A percentile compares a stretch with the other conserved stretches of the same genome.
Evolutionary conservation across 1,140 invertebrate species (phyloP).

Genomic region (Drosophila micromelanica): DNA sequence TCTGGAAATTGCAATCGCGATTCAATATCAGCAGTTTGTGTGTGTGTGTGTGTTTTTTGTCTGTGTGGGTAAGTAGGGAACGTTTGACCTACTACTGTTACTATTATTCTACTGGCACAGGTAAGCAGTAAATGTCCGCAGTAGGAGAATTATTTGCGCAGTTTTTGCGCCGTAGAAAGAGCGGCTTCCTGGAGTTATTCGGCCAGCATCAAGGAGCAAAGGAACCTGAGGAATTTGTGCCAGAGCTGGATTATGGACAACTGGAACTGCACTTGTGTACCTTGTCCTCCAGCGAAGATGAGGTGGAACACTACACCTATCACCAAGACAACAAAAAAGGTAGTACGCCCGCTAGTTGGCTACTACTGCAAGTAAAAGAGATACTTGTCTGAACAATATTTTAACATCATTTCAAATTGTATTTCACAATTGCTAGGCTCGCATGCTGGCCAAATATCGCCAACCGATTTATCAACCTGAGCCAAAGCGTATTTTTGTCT

Average conservation of each 20-base stretch:
- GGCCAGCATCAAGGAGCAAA: neutral
- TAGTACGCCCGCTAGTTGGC: constrained; percentile 4
- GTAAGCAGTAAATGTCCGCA: neutral
- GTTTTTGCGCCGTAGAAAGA: constrained; percentile 10
- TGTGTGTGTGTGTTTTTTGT: neutral
- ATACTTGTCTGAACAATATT: neutral
- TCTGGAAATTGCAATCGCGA: neutral
- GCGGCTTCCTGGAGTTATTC: constrained; percentile 2
- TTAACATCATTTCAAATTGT: constrained; percentile 4
- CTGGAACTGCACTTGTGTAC: neutral
- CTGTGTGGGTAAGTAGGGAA: neutral
- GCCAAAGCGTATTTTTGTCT: neutral
- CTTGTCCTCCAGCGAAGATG: constrained; percentile 1
- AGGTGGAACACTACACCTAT: neutral
- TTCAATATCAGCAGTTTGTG: neutral
- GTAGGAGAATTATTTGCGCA: constrained; percentile 5
- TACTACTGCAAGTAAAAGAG: constrained; percentile 6
- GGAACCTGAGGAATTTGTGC: neutral
- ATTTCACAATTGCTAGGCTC: neutral
- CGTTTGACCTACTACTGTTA: neutral
- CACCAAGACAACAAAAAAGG: neutral
- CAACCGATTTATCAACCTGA: constrained; percentile 13
- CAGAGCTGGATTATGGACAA: neutral
- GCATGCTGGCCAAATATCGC: constrained; percentile 1
- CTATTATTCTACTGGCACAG: neutral